A percentile compares a stretch with the other conserved stretches of the same genome.
phyloP scores from a whole-genome alignment of 2,797 vertebrate species.

The Lacerta agilis region DNA sequence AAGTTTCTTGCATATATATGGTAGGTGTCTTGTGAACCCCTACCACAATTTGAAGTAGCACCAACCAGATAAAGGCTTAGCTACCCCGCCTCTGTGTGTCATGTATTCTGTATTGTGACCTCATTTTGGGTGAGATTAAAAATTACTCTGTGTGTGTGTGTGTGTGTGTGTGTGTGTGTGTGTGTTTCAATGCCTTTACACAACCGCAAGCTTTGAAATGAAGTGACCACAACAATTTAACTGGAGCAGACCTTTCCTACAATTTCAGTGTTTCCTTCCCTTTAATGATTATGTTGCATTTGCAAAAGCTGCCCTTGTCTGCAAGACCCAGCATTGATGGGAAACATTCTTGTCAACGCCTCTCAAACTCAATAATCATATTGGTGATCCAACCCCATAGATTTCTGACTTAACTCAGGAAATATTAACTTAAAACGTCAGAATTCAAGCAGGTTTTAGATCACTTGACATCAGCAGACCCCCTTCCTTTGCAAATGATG shows the following conservation, averaged over 20 bases:
- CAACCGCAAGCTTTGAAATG: not conserved
- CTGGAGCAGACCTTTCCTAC: not conserved
- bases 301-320: not conserved
- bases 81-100: conserved; percentile 7
- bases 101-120: not conserved
- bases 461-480: conserved; percentile 29
- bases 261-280: conserved; percentile 1
- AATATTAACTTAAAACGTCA: conserved; percentile 16
- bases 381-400: not conserved
- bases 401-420: not conserved
- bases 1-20: too few relatives aligned
- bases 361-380: not conserved
- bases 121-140: not conserved
- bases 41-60: not conserved
- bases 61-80: not conserved
- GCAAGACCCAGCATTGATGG: not conserved
- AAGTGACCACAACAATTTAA: not conserved
- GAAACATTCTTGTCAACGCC: conserved; percentile 1
- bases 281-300: conserved; percentile 27
- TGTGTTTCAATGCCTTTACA: not conserved
- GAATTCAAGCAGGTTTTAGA: conserved; percentile 26
- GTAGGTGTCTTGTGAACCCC: not conserved
- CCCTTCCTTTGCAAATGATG: conserved; percentile 65
- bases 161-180: not conserved
- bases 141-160: not conserved